Conservation (phyloP, 2,113 vertebrate genomes). For the Gnathonemus longibarbis region DNA sequence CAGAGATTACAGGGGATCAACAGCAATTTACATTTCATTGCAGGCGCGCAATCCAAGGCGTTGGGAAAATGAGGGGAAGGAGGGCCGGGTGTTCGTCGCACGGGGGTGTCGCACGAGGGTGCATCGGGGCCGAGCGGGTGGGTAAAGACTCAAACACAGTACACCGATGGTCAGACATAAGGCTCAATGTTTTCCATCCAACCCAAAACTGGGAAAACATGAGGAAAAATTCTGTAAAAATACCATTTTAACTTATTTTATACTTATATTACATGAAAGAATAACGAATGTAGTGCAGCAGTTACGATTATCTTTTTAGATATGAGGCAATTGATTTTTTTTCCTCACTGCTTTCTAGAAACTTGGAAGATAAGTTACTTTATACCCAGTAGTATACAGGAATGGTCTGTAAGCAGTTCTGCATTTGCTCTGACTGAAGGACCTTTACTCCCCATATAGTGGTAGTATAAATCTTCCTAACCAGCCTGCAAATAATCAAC, state of each 20-base stretch:
- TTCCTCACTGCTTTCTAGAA: neutral
- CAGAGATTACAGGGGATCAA: neutral
- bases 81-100: neutral
- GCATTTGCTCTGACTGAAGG: neutral
- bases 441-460: neutral
- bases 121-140: neutral
- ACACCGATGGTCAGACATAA: neutral
- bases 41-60: neutral
- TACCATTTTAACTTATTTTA: neutral
- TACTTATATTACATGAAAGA: neutral
- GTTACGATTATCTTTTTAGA: neutral
- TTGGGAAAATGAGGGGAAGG: neutral
- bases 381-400: neutral
- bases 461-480: neutral
- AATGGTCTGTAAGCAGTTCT: neutral
- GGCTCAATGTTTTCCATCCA: neutral
- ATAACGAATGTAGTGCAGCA: neutral
- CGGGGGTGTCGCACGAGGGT: too few species aligned
- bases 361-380: neutral
- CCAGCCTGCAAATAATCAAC: neutral
- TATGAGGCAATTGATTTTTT: neutral
- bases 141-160: neutral
- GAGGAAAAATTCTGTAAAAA: neutral
- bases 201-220: neutral
- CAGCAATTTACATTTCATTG: neutral